phyloP scores from a whole-genome alignment of 2,113 vertebrate genomes.

The Promerops cafer region DNA sequence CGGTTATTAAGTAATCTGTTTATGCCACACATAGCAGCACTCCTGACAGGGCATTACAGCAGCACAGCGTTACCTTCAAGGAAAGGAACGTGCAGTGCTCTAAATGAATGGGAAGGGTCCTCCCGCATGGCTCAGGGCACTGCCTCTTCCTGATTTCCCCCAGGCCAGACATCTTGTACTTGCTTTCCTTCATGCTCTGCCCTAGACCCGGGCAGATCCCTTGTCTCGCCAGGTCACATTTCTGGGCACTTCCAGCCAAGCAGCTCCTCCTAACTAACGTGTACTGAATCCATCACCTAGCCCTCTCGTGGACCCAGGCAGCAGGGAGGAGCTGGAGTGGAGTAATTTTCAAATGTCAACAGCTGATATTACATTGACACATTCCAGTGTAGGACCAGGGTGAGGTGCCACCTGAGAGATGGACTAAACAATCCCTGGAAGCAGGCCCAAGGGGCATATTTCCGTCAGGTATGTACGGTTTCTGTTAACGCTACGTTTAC shows the following conservation, averaged over 20 bases:
- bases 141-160: background rate
- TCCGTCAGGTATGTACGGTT: background rate
- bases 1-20: conserved; percentile 71
- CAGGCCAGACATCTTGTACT: background rate
- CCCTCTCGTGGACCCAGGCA: fast-evolving
- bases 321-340: background rate
- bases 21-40: conserved; percentile 58
- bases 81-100: conserved; percentile 44
- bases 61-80: background rate
- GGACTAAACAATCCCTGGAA: background rate
- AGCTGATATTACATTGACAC: background rate
- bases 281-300: fast-evolving
- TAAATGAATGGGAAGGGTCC: background rate
- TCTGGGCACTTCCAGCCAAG: background rate
- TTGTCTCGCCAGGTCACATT: background rate
- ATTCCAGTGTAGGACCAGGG: background rate
- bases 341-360: background rate
- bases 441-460: background rate
- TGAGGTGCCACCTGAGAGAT: background rate
- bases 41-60: background rate
- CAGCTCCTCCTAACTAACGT: background rate
- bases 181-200: background rate
- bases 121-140: background rate
- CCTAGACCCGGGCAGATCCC: background rate
- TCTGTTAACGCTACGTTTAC: background rate